Evolutionary conservation across 2,888 invertebrate genomes (phyloP).

Genomic region (Sceliomorpha sp.): DNA sequence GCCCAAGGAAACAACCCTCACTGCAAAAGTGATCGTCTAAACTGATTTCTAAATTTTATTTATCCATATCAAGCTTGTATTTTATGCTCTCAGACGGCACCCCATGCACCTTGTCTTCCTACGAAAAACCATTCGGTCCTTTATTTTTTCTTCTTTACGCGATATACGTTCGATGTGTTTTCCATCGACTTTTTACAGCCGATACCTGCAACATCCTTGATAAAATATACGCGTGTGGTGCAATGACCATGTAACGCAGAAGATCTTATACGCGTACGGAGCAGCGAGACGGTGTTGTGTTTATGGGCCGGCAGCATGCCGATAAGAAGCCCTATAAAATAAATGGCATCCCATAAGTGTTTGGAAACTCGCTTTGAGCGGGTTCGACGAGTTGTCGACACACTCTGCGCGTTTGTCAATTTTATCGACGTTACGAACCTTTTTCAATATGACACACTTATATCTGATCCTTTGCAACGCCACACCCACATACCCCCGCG

Average conservation of each 20-base stretch:
- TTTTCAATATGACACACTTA: conserved; percentile 18
- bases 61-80: too few relatives aligned
- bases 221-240: conserved; percentile 42
- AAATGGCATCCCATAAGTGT: conserved; percentile 59
- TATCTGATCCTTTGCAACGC: conserved; percentile 16
- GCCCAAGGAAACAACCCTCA: too few relatives aligned
- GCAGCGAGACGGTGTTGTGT: conserved; percentile 62
- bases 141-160: background rate
- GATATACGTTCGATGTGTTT: conserved; percentile 2
- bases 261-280: conserved; percentile 37
- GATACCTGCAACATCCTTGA: conserved; percentile 47
- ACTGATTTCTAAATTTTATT: too few relatives aligned
- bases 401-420: conserved; percentile 48
- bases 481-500: conserved; percentile 15
- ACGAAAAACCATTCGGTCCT: too few relatives aligned
- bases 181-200: conserved; percentile 33
- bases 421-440: conserved; percentile 44
- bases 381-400: conserved; percentile 55
- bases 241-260: conserved; percentile 55
- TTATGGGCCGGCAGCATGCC: conserved; percentile 66
- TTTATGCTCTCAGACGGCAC: too few relatives aligned
- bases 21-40: too few relatives aligned
- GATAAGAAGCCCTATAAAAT: conserved; percentile 69
- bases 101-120: too few relatives aligned
- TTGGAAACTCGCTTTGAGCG: conserved; percentile 41